Percentiles rank a stretch among this genome's conserved stretches.
Evolutionary conservation across 2,797 vertebrate genomes (phyloP).

Genomic region (Parauchenoglanis ngamensis): DNA sequence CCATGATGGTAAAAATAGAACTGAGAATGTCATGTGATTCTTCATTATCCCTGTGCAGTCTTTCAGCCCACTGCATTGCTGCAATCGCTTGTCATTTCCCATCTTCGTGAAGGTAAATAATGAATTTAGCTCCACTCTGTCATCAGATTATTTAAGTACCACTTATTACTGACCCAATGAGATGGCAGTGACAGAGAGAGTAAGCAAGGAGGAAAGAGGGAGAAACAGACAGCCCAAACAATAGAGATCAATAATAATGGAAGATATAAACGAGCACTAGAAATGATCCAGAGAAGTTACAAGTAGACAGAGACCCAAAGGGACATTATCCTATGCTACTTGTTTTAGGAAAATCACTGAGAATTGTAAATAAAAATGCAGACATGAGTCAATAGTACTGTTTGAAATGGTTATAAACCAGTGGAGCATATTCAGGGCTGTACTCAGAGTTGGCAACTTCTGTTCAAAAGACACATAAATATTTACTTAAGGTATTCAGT

Average conservation of each 20-base stretch:
- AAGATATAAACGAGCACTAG: constrained; percentile 2
- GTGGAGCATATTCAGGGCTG: neutral
- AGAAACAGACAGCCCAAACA: constrained; percentile 6
- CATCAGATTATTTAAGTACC: constrained; percentile 49
- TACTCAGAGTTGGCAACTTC: neutral
- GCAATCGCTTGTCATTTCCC: constrained; percentile 46
- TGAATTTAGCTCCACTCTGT: constrained; percentile 47
- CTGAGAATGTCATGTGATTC: constrained; percentile 42
- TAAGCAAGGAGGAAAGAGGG: constrained; percentile 3
- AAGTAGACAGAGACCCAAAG: constrained; percentile 7
- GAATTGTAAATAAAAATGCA: constrained; percentile 16
- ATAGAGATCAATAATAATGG: constrained; percentile 3
- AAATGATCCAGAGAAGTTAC: neutral
- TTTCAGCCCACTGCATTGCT: constrained; percentile 49
- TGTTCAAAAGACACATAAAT: neutral
- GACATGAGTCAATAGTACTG: neutral
- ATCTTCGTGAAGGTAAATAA: constrained; percentile 53
- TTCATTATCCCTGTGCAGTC: constrained; percentile 42
- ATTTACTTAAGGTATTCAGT: neutral
- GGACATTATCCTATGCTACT: neutral
- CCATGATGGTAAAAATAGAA: constrained; percentile 55
- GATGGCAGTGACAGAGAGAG: constrained; percentile 25
- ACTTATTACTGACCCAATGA: constrained; percentile 35
- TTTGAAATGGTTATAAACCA: neutral
- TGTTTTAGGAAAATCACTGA: constrained; percentile 22